Evolutionary conservation across 2,797 vertebrate genomes (phyloP), one percentile per base, ranked within the genome.

Genomic region (Bovichtus diacanthus): DNA sequence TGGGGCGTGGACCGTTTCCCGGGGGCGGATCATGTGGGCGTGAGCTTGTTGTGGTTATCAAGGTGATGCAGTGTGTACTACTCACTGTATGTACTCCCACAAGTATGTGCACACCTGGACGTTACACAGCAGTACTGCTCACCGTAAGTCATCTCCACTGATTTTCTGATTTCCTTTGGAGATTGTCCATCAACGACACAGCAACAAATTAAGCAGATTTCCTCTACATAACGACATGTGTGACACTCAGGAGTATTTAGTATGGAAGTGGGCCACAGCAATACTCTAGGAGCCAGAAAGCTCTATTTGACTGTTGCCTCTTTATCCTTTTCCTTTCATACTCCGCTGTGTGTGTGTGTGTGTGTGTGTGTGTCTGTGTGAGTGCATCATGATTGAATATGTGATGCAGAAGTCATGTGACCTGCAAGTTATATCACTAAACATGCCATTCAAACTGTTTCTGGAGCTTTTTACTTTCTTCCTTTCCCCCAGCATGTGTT

Each of bases 21-120:
- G 53, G 44, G 68, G 81, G 78, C 4, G 74, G 60, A 29, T 53
- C 25, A 0, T 16, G 38, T 68, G 80, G 87, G 90, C 18, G 76
- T 84, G 64, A 60, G 39, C 13, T 76, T 55, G 43, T 58, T 41
- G 7, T 16, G 21, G 18, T 63, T 39, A 63, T 82, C 76, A 78
- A 84, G 87, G 78, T 81, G 81, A 88, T 21, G 51, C 67, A 6
- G 9, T 29, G 8, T 47, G 23, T 38, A 10, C 5, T 59, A 9
- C 0, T 25, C 25, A 15, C 38, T 44, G 15, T 0, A 7, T 44
- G 29, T 21, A 10, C 21, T 27, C n/a, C 46, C 9, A 25, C 10
- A 55, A 21, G 47, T 25, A 53, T 41, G 23, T 11, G 3, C 3
- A 44, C 27, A 27, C 49, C 3, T 19, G 23, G 23, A n/a, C 19